Evolutionary conservation across 2,888 invertebrate species (phyloP).

Genomic region (Achlya flavicornis): DNA sequence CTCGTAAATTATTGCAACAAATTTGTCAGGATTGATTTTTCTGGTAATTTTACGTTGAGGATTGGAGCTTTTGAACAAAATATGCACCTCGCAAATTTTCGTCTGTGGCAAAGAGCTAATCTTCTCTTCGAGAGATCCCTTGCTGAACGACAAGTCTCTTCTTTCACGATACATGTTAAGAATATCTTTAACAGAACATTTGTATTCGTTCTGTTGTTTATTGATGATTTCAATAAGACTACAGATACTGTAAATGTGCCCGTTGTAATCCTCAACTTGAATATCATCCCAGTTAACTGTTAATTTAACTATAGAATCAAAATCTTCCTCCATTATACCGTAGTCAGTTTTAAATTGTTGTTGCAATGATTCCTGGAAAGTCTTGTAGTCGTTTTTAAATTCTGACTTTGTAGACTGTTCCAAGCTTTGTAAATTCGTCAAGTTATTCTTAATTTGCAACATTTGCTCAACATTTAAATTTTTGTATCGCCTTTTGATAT

Average conservation of each 20-base stretch:
- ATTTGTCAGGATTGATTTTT: background rate
- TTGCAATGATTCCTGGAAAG: background rate
- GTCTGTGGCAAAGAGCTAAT: background rate
- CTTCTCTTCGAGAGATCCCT: background rate
- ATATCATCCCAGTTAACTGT: background rate
- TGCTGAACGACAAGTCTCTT: background rate
- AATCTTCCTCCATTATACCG: background rate
- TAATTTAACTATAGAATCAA: background rate
- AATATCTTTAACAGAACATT: background rate
- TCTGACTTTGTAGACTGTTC: background rate
- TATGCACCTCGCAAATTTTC: background rate
- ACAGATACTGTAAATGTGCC: background rate
- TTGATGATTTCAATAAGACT: background rate
- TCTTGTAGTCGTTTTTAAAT: background rate
- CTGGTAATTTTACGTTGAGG: background rate
- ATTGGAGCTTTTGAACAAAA: background rate
- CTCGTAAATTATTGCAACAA: background rate
- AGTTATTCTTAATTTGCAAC: background rate
- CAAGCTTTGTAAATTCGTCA: background rate
- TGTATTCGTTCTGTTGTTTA: background rate
- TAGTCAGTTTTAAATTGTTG: slow-evolving; percentile 4
- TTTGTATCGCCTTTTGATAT: background rate
- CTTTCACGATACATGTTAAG: background rate
- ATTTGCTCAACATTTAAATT: background rate
- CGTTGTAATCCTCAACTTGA: background rate